phyloP scores from a whole-genome alignment of 2,888 invertebrate species.

The Torymus auratus region DNA sequence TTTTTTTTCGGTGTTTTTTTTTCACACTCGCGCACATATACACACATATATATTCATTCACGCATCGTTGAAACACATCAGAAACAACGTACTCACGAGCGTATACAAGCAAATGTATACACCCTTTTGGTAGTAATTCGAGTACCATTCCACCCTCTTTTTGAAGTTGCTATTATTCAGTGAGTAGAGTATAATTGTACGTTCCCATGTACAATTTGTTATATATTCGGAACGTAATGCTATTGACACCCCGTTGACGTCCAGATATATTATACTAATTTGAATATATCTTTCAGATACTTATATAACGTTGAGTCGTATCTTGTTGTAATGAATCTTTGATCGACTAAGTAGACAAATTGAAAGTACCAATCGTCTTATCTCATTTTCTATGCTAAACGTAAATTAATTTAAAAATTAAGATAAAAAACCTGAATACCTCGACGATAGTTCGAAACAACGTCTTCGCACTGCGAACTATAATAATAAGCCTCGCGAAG shows the following conservation, averaged over 20 bases:
- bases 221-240: neutral
- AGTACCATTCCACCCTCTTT: neutral
- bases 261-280: neutral
- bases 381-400: neutral
- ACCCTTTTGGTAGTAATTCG: neutral
- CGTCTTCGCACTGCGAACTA: too few species aligned
- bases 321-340: neutral
- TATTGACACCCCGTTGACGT: neutral
- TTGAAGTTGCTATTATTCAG: constrained; percentile 15
- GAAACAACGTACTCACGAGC: constrained; percentile 2
- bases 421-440: too few species aligned
- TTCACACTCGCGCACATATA: too few species aligned
- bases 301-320: neutral
- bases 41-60: neutral
- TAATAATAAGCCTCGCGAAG: too few species aligned
- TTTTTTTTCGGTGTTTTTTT: neutral
- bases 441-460: too few species aligned
- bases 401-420: too few species aligned
- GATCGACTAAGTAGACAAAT: neutral
- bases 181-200: constrained; percentile 22
- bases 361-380: constrained; percentile 39
- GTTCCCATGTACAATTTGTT: constrained; percentile 3
- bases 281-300: constrained; percentile 12
- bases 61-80: constrained; percentile 1
- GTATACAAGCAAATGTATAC: constrained; percentile 13